Percentiles rank a stretch among this genome's conserved stretches.
Evolutionary conservation across 2,888 invertebrate genomes (phyloP).

Genomic region (Periphyllus acericola): DNA sequence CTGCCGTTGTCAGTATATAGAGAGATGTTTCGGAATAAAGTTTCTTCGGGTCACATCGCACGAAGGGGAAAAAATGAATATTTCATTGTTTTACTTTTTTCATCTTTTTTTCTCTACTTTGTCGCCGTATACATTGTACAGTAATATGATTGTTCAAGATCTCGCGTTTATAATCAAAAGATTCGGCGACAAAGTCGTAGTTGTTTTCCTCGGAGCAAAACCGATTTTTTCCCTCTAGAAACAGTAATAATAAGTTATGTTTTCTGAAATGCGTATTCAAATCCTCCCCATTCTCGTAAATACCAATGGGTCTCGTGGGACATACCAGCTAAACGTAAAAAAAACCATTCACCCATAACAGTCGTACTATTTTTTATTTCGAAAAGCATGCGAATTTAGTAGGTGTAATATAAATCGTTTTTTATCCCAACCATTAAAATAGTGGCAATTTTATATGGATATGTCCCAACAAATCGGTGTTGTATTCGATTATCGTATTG

Average conservation of each 20-base stretch:
- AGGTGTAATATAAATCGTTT: constrained; percentile 32
- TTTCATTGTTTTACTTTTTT: not conserved
- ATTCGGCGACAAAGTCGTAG: constrained; percentile 11
- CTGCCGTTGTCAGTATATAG: not conserved
- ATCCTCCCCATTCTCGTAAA: constrained; percentile 53
- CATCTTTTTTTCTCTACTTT: not conserved
- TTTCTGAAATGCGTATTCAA: constrained; percentile 49
- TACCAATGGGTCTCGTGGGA: constrained; percentile 45
- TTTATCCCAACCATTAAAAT: constrained; percentile 18
- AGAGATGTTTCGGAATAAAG: not conserved
- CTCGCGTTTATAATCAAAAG: constrained; percentile 14
- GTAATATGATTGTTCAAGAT: not conserved
- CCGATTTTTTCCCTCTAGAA: constrained; percentile 4
- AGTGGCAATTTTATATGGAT: constrained; percentile 29
- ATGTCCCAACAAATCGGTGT: constrained; percentile 30
- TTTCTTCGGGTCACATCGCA: not conserved
- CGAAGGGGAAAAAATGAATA: not conserved
- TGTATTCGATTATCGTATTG: constrained; percentile 13
- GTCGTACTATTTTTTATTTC: not conserved
- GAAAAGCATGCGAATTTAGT: constrained; percentile 19
- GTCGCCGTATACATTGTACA: not conserved
- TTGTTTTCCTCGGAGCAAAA: constrained; percentile 16
- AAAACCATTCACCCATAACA: constrained; percentile 45
- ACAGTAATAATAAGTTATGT: constrained; percentile 56
- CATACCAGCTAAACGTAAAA: constrained; percentile 40